A percentile compares a stretch with the other conserved stretches of the same genome.
These are phyloP conservation scores for Simalia tracyae DNA, from an alignment of 2,797 vertebrate genomes.

Conservation along the genomic window DNA sequence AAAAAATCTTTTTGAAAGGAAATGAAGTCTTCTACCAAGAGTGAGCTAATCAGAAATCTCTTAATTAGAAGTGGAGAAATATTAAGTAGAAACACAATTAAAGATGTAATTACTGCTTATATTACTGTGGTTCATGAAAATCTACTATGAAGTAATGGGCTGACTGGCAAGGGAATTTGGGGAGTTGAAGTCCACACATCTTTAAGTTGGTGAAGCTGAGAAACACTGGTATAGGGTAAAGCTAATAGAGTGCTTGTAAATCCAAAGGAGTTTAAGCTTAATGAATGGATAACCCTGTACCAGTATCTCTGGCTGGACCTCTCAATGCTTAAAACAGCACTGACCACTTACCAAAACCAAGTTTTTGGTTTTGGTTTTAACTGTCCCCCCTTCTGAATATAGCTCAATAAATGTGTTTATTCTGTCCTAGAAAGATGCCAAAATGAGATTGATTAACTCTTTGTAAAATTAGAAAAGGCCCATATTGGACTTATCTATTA, in stretches of 20 bases:
- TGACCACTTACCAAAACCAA: background rate
- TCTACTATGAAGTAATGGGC: background rate
- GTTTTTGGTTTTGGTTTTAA: too few relatives aligned
- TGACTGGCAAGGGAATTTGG: background rate
- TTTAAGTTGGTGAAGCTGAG: background rate
- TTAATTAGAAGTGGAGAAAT: background rate
- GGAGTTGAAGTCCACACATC: background rate
- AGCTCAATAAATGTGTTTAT: too few relatives aligned
- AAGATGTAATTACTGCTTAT: background rate
- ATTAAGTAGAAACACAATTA: background rate
- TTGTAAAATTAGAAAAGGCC: too few relatives aligned
- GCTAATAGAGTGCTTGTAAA: background rate
- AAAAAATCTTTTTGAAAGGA: background rate
- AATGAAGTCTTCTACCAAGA: background rate
- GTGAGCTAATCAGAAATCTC: background rate
- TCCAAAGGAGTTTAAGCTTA: background rate
- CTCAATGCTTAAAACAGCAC: background rate
- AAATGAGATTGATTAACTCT: too few relatives aligned
- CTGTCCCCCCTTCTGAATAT: too few relatives aligned
- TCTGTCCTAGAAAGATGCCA: too few relatives aligned
- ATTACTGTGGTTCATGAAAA: background rate
- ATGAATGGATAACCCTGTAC: background rate
- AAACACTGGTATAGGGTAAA: background rate
- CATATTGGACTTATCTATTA: too few relatives aligned
- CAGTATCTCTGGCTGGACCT: background rate